phyloP scores from a whole-genome alignment of 2,888 invertebrate species.

The Eucriotettix oculatus region DNA sequence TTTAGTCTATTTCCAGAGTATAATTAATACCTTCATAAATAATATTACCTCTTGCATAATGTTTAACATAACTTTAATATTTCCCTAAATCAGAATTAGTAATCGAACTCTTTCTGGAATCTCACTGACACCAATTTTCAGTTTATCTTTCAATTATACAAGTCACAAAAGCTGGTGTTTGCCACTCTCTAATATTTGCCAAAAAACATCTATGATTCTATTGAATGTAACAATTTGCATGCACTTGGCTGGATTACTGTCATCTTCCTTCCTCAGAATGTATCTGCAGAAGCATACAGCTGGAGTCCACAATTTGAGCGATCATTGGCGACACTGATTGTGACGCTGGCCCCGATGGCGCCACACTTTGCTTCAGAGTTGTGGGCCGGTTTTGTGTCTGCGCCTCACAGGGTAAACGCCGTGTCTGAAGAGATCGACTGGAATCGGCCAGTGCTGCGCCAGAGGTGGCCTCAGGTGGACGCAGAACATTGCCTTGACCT shows the following conservation, averaged over 20 bases:
- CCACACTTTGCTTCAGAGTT: slow-evolving; percentile 85
- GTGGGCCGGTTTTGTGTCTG: slow-evolving; percentile 62
- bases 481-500: slow-evolving; percentile 46
- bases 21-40: too few species aligned
- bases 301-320: slow-evolving; percentile 57
- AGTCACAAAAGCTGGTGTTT: too few species aligned
- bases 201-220: background rate
- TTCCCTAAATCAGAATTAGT: too few species aligned
- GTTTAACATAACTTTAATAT: too few species aligned
- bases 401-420: slow-evolving; percentile 37
- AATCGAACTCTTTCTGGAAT: too few species aligned
- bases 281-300: slow-evolving; percentile 40
- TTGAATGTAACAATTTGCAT: too few species aligned
- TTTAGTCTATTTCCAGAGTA: too few species aligned
- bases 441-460: slow-evolving; percentile 52
- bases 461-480: slow-evolving; percentile 65
- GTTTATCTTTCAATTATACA: too few species aligned
- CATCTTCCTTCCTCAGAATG: slow-evolving; percentile 19
- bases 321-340: slow-evolving; percentile 59
- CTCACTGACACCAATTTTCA: too few species aligned
- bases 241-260: background rate
- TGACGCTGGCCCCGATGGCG: slow-evolving; percentile 74
- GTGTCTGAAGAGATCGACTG: slow-evolving; percentile 39
- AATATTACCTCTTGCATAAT: too few species aligned
- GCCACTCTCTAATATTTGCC: background rate